phyloP scores from a whole-genome alignment of 2,113 vertebrate genomes.

The Microtus richardsoni region DNA sequence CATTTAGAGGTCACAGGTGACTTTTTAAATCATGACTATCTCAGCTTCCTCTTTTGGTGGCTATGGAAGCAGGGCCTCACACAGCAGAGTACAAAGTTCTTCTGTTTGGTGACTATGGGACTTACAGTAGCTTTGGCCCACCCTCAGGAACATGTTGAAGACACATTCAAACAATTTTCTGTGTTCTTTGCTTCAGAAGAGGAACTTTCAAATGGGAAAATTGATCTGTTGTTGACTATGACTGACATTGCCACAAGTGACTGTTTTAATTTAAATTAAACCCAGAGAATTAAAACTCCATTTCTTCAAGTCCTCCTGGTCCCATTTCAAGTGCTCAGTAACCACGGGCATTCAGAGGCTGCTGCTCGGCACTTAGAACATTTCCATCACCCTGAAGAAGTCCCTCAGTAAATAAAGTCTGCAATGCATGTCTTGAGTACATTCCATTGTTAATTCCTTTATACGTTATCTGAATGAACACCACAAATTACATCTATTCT shows the following conservation, averaged over 20 bases:
- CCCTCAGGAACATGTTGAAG: background rate
- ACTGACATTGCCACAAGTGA: background rate
- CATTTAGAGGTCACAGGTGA: background rate
- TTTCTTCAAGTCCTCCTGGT: background rate
- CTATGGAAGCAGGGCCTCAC: background rate
- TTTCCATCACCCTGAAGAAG: background rate
- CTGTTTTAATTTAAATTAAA: conserved; percentile 5
- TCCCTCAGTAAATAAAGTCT: background rate
- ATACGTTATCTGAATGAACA: background rate
- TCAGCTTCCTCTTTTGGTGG: background rate
- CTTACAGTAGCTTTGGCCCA: background rate
- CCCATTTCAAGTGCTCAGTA: background rate
- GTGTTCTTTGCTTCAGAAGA: background rate
- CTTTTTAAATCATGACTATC: background rate
- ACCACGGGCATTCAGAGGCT: background rate
- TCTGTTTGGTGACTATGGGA: background rate
- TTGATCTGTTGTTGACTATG: too few relatives aligned
- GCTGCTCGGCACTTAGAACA: background rate
- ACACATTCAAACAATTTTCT: background rate
- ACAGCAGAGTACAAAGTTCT: background rate
- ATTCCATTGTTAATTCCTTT: background rate
- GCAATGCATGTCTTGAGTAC: background rate
- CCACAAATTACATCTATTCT: background rate
- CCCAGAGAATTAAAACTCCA: background rate
- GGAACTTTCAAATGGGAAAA: background rate